Base-by-base conservation (phyloP, 2,888 invertebrate species). In the Drosophila parthenogenetica region DNA sequence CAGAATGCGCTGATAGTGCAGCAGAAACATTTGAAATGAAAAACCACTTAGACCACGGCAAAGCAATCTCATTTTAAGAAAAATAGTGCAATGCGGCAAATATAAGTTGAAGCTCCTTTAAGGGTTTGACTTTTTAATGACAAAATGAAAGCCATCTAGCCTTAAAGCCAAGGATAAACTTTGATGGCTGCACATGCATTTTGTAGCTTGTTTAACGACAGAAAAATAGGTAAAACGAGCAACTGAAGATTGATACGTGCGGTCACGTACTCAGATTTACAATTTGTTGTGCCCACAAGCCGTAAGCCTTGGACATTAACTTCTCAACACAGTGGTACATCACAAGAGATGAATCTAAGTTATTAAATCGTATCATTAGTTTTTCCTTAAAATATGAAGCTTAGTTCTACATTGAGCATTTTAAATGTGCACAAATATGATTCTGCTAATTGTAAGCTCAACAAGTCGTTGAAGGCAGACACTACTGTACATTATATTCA, bases 31-130 rank as follows among this genome's bases (percentile, higher is more conserved):
- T 75, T 75, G 68, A 71, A 78, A 75, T 87, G 85, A 81, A 84
- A 84, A 78, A 89, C 66, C 83, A 89, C 83, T 87, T 84, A 73
- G 82, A 37, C 81, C 29, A 46, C 69, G 71, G 81, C 83, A 87
- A 63, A 66, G 79, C 68, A 75, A 70, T 77, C 70, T 81, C 62
- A 49, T 78, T 72, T 81, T 74, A 2, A 29, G 61, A 45, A 61
- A 58, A 57, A 62, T 69, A 60, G 61, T 51, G 68, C 72, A 71
- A 50, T 59, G 59, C 14, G 13, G 39, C 35, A 25, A 49, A 29
- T 59, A 55, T 55, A 51, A 53, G 61, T 60, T 50, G 7, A 71
- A 55, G 40, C 40, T 45, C 35, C 50, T 40, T 17, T 49, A 53
- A 32, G 0, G 32, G 46, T 1, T 49, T 58, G 17, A 13, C 59